These are phyloP conservation scores for Macrocentrus cingulum DNA, from an alignment of 1,140 invertebrate genomes.

Conservation along the genomic window DNA sequence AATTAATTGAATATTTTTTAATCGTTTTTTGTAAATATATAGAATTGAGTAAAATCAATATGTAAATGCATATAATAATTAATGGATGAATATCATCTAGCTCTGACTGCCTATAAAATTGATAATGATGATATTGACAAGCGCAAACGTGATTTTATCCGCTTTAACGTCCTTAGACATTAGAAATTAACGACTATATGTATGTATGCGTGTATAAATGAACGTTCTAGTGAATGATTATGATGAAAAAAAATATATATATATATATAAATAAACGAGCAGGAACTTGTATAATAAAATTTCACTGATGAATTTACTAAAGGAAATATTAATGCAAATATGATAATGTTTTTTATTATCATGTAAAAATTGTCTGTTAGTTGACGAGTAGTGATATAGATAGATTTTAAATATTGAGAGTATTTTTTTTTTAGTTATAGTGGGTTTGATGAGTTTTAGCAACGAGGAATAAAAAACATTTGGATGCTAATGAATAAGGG, in stretches of 20 bases:
- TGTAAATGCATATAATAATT: too few relatives aligned
- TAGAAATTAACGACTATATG: constrained; percentile 40
- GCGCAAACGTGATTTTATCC: constrained; percentile 48
- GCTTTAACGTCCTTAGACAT: constrained; percentile 48
- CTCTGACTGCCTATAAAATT: constrained; percentile 9
- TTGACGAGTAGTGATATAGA: constrained; percentile 10
- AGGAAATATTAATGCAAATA: constrained; percentile 22
- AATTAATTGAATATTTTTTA: too few relatives aligned
- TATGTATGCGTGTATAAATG: constrained; percentile 17
- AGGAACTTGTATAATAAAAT: constrained; percentile 4
- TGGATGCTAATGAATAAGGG: too few relatives aligned
- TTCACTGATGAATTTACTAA: constrained; percentile 23
- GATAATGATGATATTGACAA: background rate
- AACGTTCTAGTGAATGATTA: constrained; percentile 39
- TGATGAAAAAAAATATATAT: constrained; percentile 40
- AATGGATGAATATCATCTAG: background rate
- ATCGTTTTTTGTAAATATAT: too few relatives aligned
- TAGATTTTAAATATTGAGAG: too few relatives aligned
- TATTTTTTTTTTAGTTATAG: too few relatives aligned
- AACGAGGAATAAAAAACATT: too few relatives aligned
- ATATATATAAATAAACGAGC: constrained; percentile 26
- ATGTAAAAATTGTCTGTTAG: constrained; percentile 10
- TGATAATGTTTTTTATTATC: constrained; percentile 26
- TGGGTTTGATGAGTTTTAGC: too few relatives aligned
- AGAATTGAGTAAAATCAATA: too few relatives aligned